Percentiles rank a stretch among this genome's conserved stretches.
Conservation (phyloP, 2,888 invertebrate species). For the Notocelia uddmanniana region DNA sequence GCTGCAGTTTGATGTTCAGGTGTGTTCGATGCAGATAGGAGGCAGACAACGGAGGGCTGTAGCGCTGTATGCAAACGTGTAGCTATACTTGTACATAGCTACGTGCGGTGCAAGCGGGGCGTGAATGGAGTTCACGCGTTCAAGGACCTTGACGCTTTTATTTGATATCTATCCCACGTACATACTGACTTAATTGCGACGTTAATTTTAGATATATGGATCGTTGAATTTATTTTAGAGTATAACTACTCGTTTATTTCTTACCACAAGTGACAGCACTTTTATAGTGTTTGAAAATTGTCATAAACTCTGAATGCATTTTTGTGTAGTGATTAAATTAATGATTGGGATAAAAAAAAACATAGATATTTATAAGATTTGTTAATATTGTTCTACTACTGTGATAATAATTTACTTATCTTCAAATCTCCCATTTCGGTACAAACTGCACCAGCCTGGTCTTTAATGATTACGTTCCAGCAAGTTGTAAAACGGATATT, state of each 20-base stretch:
- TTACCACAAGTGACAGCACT: no score
- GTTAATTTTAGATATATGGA: background rate
- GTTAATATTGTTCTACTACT: no score
- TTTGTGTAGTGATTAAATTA: background rate
- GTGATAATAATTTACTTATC: no score
- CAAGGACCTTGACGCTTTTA: slow-evolving; percentile 22
- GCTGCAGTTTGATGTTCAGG: slow-evolving; percentile 79
- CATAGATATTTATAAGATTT: no score
- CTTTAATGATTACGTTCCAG: no score
- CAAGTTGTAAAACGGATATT: no score
- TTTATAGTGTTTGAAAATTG: no score
- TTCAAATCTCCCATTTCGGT: no score
- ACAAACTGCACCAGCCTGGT: no score
- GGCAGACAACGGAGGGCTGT: background rate
- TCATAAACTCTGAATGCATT: background rate
- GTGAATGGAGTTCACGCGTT: slow-evolving; percentile 36
- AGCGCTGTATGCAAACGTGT: background rate
- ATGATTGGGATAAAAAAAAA: background rate
- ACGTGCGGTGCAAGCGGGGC: slow-evolving; percentile 4
- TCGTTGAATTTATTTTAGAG: background rate
- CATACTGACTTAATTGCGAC: background rate
- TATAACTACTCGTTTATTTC: background rate
- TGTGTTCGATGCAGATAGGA: slow-evolving; percentile 52
- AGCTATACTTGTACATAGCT: background rate
- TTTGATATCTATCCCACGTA: background rate